Conservation (phyloP, 2,113 vertebrate species). For the Eulemur macaco region DNA sequence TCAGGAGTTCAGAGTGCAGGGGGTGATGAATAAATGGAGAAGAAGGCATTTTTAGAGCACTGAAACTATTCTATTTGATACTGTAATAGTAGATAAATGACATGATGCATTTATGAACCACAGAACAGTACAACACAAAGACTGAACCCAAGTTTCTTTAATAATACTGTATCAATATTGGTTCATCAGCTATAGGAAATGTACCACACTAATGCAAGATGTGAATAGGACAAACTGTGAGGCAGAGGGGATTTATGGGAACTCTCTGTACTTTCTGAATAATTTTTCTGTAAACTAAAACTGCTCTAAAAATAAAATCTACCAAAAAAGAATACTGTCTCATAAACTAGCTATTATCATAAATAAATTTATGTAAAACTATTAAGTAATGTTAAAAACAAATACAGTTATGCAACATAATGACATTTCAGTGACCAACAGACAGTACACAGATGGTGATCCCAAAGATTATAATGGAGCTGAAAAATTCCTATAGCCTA, state of each 20-base stretch:
- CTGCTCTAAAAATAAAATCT: not conserved
- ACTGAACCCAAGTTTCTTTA: not conserved
- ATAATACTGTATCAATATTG: not conserved
- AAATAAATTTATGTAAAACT: not conserved
- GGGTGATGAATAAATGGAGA: not conserved
- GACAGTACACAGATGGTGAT: not conserved
- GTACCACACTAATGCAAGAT: not conserved
- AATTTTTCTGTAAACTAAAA: constrained; percentile 30
- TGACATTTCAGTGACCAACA: not conserved
- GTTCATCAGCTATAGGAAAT: not conserved
- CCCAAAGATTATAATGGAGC: not conserved
- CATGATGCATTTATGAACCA: not conserved
- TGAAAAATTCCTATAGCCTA: not conserved
- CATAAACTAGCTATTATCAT: not conserved
- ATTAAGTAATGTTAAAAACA: not conserved
- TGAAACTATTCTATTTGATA: not conserved
- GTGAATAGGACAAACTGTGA: not conserved
- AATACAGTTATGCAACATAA: not conserved
- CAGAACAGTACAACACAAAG: not conserved
- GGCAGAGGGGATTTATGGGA: not conserved
- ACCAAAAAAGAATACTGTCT: not conserved
- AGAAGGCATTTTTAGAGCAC: not conserved
- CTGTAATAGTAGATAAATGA: not conserved
- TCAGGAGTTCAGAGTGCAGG: not conserved
- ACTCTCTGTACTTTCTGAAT: not conserved